These are phyloP conservation scores for Apeltes quadracus DNA, from an alignment of 2,113 vertebrate species.

Conservation along the genomic window DNA sequence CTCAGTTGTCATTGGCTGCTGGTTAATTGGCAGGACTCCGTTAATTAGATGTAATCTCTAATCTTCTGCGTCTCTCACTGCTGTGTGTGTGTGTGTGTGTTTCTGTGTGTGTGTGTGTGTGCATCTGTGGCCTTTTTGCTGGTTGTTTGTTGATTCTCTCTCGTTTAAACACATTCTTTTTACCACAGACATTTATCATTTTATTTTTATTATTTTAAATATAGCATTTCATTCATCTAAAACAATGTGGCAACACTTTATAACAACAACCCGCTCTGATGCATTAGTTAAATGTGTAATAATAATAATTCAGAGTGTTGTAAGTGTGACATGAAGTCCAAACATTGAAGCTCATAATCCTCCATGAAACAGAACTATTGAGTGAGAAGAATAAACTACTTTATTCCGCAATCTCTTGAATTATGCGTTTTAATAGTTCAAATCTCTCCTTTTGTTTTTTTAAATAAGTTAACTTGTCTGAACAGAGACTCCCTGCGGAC, in stretches of 20 bases:
- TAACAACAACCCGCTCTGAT: too few species aligned
- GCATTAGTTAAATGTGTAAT: too few species aligned
- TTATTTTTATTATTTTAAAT: not conserved
- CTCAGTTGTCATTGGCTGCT: constrained; percentile 66
- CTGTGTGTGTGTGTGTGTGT: not conserved
- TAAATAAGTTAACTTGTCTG: too few species aligned
- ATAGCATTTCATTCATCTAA: not conserved
- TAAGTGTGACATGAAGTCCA: too few species aligned
- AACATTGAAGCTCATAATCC: not conserved
- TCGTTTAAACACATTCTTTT: not conserved
- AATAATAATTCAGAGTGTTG: too few species aligned
- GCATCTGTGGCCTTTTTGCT: not conserved
- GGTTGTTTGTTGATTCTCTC: not conserved
- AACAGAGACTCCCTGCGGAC: too few species aligned
- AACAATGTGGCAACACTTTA: too few species aligned
- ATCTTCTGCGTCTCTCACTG: constrained; percentile 8
- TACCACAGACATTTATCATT: not conserved
- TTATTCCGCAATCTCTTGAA: too few species aligned
- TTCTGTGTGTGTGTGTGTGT: not conserved
- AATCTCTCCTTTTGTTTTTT: too few species aligned
- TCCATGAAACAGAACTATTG: not conserved
- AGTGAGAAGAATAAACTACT: too few species aligned
- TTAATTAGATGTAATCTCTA: constrained; percentile 66
- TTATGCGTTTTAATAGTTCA: too few species aligned
- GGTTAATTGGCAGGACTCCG: constrained; percentile 72